Evolutionary conservation across 2,888 invertebrate species (phyloP).

Genomic region (Drosophila merina): DNA sequence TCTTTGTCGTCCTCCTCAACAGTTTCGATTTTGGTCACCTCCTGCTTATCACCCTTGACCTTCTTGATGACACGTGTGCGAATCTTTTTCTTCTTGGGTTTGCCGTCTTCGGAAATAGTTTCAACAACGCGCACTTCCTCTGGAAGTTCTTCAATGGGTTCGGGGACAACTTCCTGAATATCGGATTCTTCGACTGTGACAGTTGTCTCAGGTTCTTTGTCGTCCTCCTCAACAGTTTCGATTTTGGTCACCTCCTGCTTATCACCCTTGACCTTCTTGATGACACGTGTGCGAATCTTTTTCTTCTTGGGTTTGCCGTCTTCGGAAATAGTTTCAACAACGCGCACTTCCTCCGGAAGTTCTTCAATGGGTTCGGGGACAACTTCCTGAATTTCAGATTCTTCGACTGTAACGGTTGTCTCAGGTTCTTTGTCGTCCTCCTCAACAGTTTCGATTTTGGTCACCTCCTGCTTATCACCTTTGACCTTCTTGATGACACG

Average conservation of each 20-base stretch:
- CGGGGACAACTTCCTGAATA: not conserved
- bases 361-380: not conserved
- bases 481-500: slow-evolving; percentile 68
- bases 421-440: slow-evolving; percentile 64
- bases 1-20: too few species aligned
- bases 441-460: slow-evolving; percentile 67
- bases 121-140: too few species aligned
- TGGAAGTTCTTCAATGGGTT: not conserved
- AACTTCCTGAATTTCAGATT: slow-evolving; percentile 10
- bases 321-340: not conserved
- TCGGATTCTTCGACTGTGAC: not conserved
- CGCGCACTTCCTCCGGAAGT: not conserved
- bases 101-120: too few species aligned
- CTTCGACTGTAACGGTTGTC: slow-evolving; percentile 59
- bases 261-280: not conserved
- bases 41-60: too few species aligned
- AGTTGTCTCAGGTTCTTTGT: not conserved
- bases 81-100: too few species aligned
- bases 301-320: not conserved
- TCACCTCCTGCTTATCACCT: slow-evolving; percentile 67
- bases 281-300: not conserved
- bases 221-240: not conserved
- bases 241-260: not conserved
- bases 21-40: too few species aligned
- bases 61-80: too few species aligned